Evolutionary conservation across 2,797 vertebrate species (phyloP).

Genomic region (Gambelia wislizenii): DNA sequence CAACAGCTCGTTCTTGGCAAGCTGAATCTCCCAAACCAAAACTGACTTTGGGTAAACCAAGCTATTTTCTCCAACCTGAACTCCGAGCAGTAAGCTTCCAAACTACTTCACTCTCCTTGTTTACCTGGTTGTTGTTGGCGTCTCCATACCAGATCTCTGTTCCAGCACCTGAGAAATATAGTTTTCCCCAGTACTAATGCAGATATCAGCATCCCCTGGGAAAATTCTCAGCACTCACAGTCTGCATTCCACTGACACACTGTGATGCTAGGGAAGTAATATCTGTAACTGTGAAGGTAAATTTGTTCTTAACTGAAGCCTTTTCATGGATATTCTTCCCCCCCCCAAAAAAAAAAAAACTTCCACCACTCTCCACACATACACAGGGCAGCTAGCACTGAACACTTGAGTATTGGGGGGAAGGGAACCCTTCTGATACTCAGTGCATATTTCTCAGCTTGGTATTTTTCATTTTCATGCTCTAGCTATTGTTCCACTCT

Average conservation of each 20-base stretch:
- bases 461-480: constrained; percentile 63
- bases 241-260: neutral
- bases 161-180: neutral
- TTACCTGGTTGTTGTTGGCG: neutral
- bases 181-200: neutral
- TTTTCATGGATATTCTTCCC: neutral
- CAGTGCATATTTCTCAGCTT: constrained; percentile 58
- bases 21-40: neutral
- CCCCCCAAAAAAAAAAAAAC: too few species aligned
- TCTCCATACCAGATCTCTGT: neutral
- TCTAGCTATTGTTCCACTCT: constrained; percentile 72
- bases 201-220: neutral
- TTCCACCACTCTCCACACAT: neutral
- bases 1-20: neutral
- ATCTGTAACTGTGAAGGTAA: neutral
- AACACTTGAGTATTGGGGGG: constrained; percentile 42
- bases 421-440: constrained; percentile 57
- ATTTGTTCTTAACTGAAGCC: neutral
- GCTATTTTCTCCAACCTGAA: neutral
- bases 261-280: neutral
- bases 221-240: neutral
- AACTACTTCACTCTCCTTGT: neutral
- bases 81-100: neutral
- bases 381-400: constrained; percentile 21
- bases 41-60: neutral